Percentiles rank a stretch among this genome's conserved stretches.
phyloP scores from a whole-genome alignment of 2,888 invertebrate species.

The Labia minor region DNA sequence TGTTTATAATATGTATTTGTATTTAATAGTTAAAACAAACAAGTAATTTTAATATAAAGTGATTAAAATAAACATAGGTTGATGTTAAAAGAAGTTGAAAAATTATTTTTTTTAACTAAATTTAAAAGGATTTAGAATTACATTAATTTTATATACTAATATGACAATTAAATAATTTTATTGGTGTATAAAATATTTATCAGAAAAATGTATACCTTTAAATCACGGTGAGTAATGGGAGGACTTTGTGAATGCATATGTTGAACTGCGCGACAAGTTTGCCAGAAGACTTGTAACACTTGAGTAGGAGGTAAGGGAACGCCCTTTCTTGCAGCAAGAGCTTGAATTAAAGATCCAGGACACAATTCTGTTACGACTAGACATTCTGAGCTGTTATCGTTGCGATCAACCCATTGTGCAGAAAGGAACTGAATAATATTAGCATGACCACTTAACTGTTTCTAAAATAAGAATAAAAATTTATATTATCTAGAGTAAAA shows the following conservation, averaged over 20 bases:
- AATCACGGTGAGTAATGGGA: constrained; percentile 89
- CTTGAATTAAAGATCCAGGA: constrained; percentile 46
- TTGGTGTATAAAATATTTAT: too few relatives aligned
- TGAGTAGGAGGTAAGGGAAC: constrained; percentile 54
- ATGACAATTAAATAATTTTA: too few relatives aligned
- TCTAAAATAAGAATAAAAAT: constrained; percentile 42
- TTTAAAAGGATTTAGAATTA: too few relatives aligned
- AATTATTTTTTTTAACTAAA: too few relatives aligned
- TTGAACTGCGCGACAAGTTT: constrained; percentile 78
- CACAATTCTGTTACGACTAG: constrained; percentile 87
- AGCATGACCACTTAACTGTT: constrained; percentile 81
- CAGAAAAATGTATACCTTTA: too few relatives aligned
- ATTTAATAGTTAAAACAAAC: too few relatives aligned
- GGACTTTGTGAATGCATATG: constrained; percentile 87
- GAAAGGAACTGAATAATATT: constrained; percentile 85
- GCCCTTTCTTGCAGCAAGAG: constrained; percentile 25
- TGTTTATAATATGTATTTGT: background rate
- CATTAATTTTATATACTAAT: too few relatives aligned
- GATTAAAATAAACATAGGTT: too few relatives aligned
- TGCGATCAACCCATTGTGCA: constrained; percentile 67
- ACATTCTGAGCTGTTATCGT: constrained; percentile 77
- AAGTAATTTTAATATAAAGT: too few relatives aligned
- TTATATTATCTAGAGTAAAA: constrained; percentile 19
- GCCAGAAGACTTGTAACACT: constrained; percentile 78
- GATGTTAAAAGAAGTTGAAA: too few relatives aligned